Conservation (phyloP, 2,797 vertebrate species). For the Geotrypetes seraphini region DNA sequence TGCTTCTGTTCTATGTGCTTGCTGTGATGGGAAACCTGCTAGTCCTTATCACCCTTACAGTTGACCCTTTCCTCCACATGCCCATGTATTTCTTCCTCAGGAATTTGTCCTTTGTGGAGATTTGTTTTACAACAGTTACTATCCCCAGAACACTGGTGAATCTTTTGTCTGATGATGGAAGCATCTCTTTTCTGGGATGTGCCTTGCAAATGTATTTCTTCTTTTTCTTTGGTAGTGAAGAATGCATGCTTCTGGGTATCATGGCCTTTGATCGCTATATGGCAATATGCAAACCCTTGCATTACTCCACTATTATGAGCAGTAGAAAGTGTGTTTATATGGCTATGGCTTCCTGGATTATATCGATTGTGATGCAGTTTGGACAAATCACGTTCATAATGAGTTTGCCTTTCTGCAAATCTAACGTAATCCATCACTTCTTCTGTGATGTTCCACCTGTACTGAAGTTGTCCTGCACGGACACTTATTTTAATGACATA, state of each 20-base stretch:
- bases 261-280: not conserved
- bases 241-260: constrained; percentile 5
- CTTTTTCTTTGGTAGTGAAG: constrained; percentile 1
- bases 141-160: constrained; percentile 9
- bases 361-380: not conserved
- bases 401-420: not conserved
- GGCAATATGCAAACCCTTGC: not conserved
- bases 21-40: constrained; percentile 9
- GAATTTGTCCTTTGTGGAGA: constrained; percentile 5
- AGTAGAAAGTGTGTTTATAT: constrained; percentile 1
- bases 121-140: constrained; percentile 6
- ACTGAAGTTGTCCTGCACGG: constrained; percentile 4
- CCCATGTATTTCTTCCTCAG: constrained; percentile 11
- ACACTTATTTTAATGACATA: not conserved
- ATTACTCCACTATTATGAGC: constrained; percentile 5
- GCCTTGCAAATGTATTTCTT: constrained; percentile 14
- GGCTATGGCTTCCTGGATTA: not conserved
- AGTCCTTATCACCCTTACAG: not conserved
- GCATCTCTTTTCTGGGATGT: constrained; percentile 3
- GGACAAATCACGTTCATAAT: constrained; percentile 2
- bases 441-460: constrained; percentile 11
- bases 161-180: constrained; percentile 2
- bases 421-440: constrained; percentile 5
- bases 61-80: not conserved
- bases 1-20: constrained; percentile 5